Conservation (phyloP, 2,797 vertebrate genomes). For the Geotrypetes seraphini region DNA sequence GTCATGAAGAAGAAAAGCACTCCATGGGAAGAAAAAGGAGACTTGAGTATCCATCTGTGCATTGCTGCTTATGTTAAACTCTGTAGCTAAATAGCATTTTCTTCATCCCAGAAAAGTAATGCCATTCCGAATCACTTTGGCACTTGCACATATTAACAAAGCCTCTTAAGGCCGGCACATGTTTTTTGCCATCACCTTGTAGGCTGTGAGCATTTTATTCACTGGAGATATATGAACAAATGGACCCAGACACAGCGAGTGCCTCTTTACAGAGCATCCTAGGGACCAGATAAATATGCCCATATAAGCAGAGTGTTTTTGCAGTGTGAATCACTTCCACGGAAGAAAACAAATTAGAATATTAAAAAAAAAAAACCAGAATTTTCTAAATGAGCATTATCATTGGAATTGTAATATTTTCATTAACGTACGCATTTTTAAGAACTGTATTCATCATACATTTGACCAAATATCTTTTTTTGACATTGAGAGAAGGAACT, state of each 20-base stretch:
- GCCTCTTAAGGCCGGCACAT: conserved; percentile 7
- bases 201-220: conserved; percentile 1
- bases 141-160: conserved; percentile 11
- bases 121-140: conserved; percentile 16
- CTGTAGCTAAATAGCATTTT: conserved; percentile 3
- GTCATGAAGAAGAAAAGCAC: conserved; percentile 38
- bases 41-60: conserved; percentile 17
- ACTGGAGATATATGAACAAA: conserved; percentile 5
- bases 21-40: conserved; percentile 36
- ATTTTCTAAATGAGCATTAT: too few species aligned
- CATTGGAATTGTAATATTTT: too few species aligned
- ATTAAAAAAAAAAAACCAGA: too few species aligned
- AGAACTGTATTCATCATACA: neutral
- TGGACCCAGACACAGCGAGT: too few species aligned
- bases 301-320: too few species aligned
- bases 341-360: too few species aligned
- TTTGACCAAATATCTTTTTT: neutral
- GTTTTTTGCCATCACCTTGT: neutral
- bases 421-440: conserved; percentile 7
- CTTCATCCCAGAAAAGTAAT: conserved; percentile 3
- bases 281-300: too few species aligned
- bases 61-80: conserved; percentile 19
- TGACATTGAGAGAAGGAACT: neutral
- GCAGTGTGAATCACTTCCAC: too few species aligned
- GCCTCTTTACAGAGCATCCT: too few species aligned